These are phyloP conservation scores for Osedax frankpressi DNA, from an alignment of 2,888 invertebrate genomes.

Conservation along the genomic window DNA sequence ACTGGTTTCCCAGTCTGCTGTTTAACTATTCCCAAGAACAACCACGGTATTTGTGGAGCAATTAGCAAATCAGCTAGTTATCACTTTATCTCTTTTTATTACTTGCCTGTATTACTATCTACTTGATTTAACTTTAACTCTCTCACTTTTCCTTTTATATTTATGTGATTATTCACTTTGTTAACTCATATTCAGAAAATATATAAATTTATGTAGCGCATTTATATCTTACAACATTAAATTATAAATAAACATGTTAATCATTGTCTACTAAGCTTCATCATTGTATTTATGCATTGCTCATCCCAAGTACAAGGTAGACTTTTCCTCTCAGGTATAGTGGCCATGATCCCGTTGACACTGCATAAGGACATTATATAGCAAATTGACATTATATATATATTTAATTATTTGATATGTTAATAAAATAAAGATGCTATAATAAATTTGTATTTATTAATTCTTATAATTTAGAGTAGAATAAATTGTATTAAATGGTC, in stretches of 20 bases:
- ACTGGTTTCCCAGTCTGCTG: conserved; percentile 98
- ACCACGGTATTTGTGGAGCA: neutral
- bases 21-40: conserved; percentile 35
- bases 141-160: too few species aligned
- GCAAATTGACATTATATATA: conserved; percentile 81
- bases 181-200: too few species aligned
- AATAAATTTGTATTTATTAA: too few species aligned
- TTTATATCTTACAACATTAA: too few species aligned
- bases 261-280: neutral
- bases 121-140: neutral
- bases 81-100: neutral
- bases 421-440: too few species aligned
- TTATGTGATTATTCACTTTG: too few species aligned
- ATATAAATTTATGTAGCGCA: too few species aligned
- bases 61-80: neutral
- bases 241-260: neutral
- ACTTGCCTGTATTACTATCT: too few species aligned
- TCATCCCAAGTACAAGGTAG: neutral
- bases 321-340: conserved; percentile 87
- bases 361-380: conserved; percentile 95
- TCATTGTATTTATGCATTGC: neutral
- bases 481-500: too few species aligned
- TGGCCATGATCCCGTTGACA: conserved; percentile 95
- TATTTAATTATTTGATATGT: too few species aligned
- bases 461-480: too few species aligned